A percentile compares a stretch with the other conserved stretches of the same genome.
phyloP scores from a whole-genome alignment of 2,797 vertebrate species.

The Pseudochirops corinnae region DNA sequence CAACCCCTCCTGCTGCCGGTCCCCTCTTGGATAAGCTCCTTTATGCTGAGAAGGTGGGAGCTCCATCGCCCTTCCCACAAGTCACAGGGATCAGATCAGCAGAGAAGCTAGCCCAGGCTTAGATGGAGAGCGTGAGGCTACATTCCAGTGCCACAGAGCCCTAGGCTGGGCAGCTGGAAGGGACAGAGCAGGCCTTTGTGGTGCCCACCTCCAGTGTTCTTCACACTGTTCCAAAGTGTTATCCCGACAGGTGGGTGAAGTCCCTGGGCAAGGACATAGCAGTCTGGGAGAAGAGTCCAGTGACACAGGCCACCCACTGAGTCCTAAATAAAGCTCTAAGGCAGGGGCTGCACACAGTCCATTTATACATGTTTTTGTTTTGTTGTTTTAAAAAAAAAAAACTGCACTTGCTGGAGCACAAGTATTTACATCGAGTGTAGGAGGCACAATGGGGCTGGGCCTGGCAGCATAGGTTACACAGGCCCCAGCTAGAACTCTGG shows the following conservation, averaged over 20 bases:
- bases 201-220: background rate
- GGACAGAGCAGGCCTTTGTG: background rate
- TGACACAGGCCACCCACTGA: background rate
- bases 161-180: background rate
- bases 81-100: background rate
- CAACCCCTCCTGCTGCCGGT: background rate
- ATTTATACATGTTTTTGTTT: conserved; percentile 40
- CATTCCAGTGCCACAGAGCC: background rate
- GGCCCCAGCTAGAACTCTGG: conserved; percentile 74
- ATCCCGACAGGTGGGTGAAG: conserved; percentile 5
- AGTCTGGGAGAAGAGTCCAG: background rate
- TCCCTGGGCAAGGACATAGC: background rate
- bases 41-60: background rate
- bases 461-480: conserved; percentile 71
- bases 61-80: background rate
- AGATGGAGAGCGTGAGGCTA: background rate
- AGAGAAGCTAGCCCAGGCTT: background rate
- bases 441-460: conserved; percentile 74
- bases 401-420: conserved; percentile 54
- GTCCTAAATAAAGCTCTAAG: conserved; percentile 4
- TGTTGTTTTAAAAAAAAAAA: conserved; percentile 67
- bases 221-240: background rate
- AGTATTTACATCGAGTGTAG: conserved; percentile 77
- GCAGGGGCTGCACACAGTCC: background rate
- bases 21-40: background rate